These are phyloP conservation scores for Anastrepha ludens DNA, from an alignment of 1,140 invertebrate genomes.

Conservation along the genomic window DNA sequence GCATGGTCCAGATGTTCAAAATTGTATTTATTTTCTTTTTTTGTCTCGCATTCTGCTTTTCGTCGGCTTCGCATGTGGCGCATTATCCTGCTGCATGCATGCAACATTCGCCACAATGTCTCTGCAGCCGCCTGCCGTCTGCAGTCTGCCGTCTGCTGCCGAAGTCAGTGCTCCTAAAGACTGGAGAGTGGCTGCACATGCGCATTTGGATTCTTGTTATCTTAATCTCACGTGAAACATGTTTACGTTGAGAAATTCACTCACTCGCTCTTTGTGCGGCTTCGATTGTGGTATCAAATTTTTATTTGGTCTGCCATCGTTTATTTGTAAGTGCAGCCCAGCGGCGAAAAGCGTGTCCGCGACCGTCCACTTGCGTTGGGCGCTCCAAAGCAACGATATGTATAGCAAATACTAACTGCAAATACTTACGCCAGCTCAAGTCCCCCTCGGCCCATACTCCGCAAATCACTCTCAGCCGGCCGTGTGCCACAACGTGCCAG, in stretches of 20 bases:
- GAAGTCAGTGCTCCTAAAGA: not conserved
- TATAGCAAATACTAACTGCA: not conserved
- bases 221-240: constrained; percentile 56
- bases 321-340: constrained; percentile 39
- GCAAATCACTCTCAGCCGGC: not conserved
- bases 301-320: constrained; percentile 51
- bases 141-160: constrained; percentile 12
- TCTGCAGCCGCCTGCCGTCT: not conserved
- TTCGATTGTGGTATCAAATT: constrained; percentile 52
- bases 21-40: constrained; percentile 22
- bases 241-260: constrained; percentile 55
- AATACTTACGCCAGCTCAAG: not conserved
- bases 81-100: constrained; percentile 46
- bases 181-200: not conserved
- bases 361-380: not conserved
- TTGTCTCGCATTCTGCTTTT: not conserved
- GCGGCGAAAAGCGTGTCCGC: constrained; percentile 42
- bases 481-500: constrained; percentile 18
- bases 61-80: constrained; percentile 1
- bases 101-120: constrained; percentile 32
- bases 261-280: constrained; percentile 49
- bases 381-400: not conserved
- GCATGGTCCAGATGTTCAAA: constrained; percentile 47
- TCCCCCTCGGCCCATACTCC: not conserved
- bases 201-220: constrained; percentile 55